Conservation (phyloP, 1,140 invertebrate genomes). For the Caerostris darwini region DNA sequence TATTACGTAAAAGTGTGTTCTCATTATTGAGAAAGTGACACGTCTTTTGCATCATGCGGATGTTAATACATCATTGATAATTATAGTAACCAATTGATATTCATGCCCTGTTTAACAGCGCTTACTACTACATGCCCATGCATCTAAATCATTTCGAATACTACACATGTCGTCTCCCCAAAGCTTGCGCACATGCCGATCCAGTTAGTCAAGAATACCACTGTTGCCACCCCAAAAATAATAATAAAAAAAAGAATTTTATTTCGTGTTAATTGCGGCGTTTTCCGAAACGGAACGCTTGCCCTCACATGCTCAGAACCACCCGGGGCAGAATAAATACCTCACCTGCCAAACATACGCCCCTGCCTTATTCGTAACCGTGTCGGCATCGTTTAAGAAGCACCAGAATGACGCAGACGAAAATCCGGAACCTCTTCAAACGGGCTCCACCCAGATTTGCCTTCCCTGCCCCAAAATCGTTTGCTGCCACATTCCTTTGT, state of each 20-base stretch:
- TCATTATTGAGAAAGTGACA: neutral
- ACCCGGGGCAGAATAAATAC: slow-evolving; percentile 38
- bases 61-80: neutral
- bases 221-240: neutral
- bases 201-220: slow-evolving; percentile 19
- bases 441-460: slow-evolving; percentile 47
- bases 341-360: slow-evolving; percentile 22
- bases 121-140: neutral
- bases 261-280: slow-evolving; percentile 27
- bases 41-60: neutral
- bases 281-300: neutral
- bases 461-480: neutral
- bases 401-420: slow-evolving; percentile 62
- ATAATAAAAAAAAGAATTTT: neutral
- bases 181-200: neutral
- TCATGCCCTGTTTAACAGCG: neutral
- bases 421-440: slow-evolving; percentile 57
- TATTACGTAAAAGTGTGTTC: too few relatives aligned
- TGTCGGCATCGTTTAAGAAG: slow-evolving; percentile 56
- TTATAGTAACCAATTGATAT: neutral
- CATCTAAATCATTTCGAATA: neutral
- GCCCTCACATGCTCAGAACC: slow-evolving; percentile 5
- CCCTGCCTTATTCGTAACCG: slow-evolving; percentile 20
- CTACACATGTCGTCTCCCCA: neutral
- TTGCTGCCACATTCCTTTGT: slow-evolving; percentile 41